Percentiles rank a stretch among this genome's conserved stretches.
Evolutionary conservation across 2,113 vertebrate genomes (phyloP).

Genomic region (Copsychus sechellarum): DNA sequence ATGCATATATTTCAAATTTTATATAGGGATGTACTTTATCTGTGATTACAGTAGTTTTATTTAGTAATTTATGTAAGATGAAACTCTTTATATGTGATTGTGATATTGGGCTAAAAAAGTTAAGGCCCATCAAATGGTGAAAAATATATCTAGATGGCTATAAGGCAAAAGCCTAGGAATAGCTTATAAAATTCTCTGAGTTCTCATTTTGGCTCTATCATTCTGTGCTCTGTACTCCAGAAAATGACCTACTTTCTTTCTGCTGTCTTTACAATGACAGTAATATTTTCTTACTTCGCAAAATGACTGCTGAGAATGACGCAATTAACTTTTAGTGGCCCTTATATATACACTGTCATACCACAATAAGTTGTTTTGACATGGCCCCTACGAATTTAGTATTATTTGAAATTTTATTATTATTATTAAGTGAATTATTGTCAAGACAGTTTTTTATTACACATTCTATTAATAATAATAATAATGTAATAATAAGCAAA

Average conservation of each 20-base stretch:
- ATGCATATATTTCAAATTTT: not conserved
- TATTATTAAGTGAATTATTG: not conserved
- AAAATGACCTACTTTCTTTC: not conserved
- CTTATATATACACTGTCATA: not conserved
- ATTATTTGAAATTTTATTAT: not conserved
- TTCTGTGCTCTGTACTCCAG: not conserved
- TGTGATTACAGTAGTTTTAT: not conserved
- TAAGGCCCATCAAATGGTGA: not conserved
- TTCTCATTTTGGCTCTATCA: not conserved
- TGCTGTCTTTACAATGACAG: not conserved
- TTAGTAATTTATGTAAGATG: not conserved
- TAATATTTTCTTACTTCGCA: not conserved
- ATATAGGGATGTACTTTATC: not conserved
- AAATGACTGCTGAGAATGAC: not conserved
- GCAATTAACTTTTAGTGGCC: not conserved
- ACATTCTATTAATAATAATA: not conserved
- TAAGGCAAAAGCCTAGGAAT: not conserved
- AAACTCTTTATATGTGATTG: not conserved
- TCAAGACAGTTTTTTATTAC: not conserved
- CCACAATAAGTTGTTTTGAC: not conserved
- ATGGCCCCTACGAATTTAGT: not conserved
- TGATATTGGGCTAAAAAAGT: not conserved
- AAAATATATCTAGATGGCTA: not conserved
- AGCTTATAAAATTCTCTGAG: not conserved
- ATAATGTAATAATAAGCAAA: not conserved